These are phyloP conservation scores for Rhinoraja longicauda DNA, from an alignment of 2,797 vertebrate genomes.

Conservation along the genomic window DNA sequence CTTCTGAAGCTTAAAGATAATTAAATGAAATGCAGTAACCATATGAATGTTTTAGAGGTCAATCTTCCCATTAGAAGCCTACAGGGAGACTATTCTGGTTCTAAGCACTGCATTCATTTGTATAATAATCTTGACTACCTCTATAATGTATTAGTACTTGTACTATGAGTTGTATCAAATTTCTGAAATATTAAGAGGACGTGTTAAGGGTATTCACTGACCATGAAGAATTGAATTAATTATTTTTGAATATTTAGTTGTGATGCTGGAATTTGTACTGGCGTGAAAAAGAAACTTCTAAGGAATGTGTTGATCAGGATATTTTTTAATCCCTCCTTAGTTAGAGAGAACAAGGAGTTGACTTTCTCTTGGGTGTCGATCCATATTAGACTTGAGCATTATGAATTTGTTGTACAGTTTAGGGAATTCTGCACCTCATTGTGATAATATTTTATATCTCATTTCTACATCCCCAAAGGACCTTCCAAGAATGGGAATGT, in stretches of 20 bases:
- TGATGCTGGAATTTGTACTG: background rate
- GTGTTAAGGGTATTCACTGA: background rate
- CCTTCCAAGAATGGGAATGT: background rate
- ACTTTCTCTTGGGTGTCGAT: background rate
- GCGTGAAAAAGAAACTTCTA: background rate
- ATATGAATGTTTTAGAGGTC: constrained; percentile 67
- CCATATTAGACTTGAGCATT: background rate
- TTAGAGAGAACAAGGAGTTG: background rate
- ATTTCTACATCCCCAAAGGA: background rate
- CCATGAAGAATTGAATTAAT: background rate
- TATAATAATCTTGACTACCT: background rate
- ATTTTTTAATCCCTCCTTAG: background rate
- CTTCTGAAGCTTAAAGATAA: constrained; percentile 59
- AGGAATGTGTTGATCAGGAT: background rate
- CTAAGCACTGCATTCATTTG: background rate
- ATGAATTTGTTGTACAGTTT: background rate
- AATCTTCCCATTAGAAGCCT: constrained; percentile 62
- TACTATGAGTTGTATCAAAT: background rate
- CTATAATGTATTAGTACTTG: background rate
- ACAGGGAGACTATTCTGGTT: constrained; percentile 58
- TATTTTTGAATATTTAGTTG: background rate
- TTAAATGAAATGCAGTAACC: constrained; percentile 63
- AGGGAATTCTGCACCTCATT: background rate
- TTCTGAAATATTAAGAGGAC: background rate
- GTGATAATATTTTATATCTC: background rate